Conservation (phyloP, 2,113 vertebrate species). For the Apodemus sylvaticus region DNA sequence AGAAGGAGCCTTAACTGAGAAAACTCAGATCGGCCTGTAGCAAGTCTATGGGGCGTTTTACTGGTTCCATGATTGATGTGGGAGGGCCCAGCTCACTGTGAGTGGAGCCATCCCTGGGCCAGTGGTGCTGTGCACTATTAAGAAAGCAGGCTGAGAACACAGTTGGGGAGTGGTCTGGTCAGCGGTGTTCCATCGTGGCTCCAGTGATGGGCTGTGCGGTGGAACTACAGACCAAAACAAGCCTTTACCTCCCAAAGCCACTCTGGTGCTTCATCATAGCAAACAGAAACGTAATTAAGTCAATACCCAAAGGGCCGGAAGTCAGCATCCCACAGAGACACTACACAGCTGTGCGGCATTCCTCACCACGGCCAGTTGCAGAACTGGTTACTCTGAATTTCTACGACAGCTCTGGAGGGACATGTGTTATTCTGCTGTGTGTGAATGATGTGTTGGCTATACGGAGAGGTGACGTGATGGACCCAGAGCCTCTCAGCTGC, state of each 20-base stretch:
- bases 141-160: background rate
- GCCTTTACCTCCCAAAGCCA: no score
- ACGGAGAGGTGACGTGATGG: background rate
- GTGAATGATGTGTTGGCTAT: background rate
- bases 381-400: background rate
- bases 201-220: background rate
- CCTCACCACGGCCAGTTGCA: background rate
- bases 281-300: background rate
- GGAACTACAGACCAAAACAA: background rate
- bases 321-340: background rate
- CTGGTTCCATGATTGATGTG: background rate
- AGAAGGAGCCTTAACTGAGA: background rate
- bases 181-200: no score
- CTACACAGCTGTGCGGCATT: no score
- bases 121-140: background rate
- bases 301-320: background rate
- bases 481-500: background rate
- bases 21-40: background rate
- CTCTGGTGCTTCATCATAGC: background rate
- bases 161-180: background rate
- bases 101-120: background rate
- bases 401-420: background rate
- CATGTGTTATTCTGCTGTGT: background rate
- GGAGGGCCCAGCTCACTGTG: background rate
- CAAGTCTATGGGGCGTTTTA: background rate